phyloP scores from a whole-genome alignment of 1,140 invertebrate genomes.

The Heliconius hewitsoni region DNA sequence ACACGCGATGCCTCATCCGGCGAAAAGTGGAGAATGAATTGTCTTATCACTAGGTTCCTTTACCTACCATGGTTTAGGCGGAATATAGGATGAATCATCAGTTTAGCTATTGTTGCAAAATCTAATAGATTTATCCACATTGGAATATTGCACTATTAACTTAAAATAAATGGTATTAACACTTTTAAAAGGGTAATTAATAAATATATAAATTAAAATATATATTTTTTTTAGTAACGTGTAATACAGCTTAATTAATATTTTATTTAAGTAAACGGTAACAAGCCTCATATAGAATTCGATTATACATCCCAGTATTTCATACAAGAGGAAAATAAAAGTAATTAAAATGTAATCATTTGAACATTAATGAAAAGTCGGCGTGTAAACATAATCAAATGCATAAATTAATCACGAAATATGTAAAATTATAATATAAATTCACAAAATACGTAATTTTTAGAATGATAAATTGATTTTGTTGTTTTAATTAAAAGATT shows the following conservation, averaged over 20 bases:
- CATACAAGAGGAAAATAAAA: slow-evolving; percentile 18
- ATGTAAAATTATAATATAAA: background rate
- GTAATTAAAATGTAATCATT: slow-evolving; percentile 20
- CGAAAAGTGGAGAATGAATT: too few relatives aligned
- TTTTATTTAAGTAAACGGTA: slow-evolving; percentile 1
- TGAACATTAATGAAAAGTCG: slow-evolving; percentile 2
- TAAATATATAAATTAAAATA: too few relatives aligned
- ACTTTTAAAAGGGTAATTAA: too few relatives aligned
- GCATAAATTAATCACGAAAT: background rate
- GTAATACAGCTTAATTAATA: background rate
- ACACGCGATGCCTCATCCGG: too few relatives aligned
- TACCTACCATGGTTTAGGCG: too few relatives aligned
- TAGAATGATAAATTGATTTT: background rate
- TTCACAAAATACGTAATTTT: background rate
- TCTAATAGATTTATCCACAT: too few relatives aligned
- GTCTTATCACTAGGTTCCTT: too few relatives aligned
- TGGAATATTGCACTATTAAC: too few relatives aligned
- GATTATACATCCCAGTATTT: background rate
- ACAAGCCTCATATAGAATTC: background rate
- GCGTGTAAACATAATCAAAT: slow-evolving; percentile 13
- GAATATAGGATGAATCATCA: too few relatives aligned
- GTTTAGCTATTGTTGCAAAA: too few relatives aligned
- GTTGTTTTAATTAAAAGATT: background rate
- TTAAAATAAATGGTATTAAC: too few relatives aligned
- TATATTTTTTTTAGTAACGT: too few relatives aligned